Base-by-base conservation (phyloP, 2,797 vertebrate genomes). In the Darevskia nairensis region DNA sequence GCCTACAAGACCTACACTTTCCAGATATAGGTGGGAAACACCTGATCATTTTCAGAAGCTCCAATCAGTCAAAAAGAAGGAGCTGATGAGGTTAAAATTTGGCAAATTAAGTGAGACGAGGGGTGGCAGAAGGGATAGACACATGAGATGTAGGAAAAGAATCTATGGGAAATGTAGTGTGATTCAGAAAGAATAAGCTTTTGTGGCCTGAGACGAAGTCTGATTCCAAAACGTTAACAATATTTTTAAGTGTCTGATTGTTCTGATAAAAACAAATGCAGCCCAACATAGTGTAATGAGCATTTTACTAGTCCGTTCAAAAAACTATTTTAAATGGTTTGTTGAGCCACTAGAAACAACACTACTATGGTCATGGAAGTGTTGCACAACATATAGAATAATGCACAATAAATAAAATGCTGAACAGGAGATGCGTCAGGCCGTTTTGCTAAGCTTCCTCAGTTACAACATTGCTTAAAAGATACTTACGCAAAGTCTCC, bases 401-500 rank as follows among this genome's bases (percentile, higher is more conserved):
- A 29, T 27, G 39, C 7, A 11, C 19, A 27, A 10, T 10, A 80
- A 66, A n/a, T 35, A 84, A 80, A 66, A 84, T 8, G 4, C 59
- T 80, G 9, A 74, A 29, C 19, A 77, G 4, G 15, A 85, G 59
- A 35, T 41, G 66, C 13, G 1, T 27, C 8, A 46, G 21, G 66
- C 29, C 13, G 15, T 78, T 84, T 19, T 71, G 4, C 27, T 77
- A n/a, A 83, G 72, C 19, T 29, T 75, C 35, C 19, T 74, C 6
- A 85, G 35, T 55, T 35, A 61, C 79, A 89, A 90, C 77, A 88
- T 61, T 89, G 88, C 11, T 84, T 59, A 86, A 84, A 90, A 93
- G 80, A 89, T 90, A 98, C 99, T 97, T 93, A 99, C 99, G 98
- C 98, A 96, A 99, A 99, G 95, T 99, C 99, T 95, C 99, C 99